Evolutionary conservation across 2,888 invertebrate genomes (phyloP), one percentile per base, ranked within the genome.

Genomic region (Drosophila prostipennis): DNA sequence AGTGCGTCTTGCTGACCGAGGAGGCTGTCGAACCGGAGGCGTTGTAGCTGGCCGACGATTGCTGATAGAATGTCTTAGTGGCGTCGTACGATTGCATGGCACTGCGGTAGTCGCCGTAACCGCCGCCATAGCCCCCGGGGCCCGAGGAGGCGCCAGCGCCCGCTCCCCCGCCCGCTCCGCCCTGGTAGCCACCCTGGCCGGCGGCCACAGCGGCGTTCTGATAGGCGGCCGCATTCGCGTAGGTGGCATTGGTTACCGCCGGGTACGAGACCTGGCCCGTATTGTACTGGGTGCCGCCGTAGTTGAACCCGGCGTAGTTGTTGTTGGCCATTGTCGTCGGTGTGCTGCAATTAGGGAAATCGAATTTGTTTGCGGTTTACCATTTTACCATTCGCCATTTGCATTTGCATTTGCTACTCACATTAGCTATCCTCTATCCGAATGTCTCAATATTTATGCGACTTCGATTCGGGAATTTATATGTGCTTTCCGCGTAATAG

Each of bases 251-350:
- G 49, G 90, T 90, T 77, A 90, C 90, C 39, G 90, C 90, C 64
- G 90, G 90, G 78, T 91, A 90, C 29, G 90, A 74, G 23, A 90
- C 89, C 72, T 90, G 91, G 26, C 89, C 89, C 51, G 88, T 95
- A 81, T 95, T 95, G 92, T 97, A 97, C 94, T 97, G 97, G 91
- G 97, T 96, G 92, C 97, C 97, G 91, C 97, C 96, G 93, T 97
- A 97, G 91, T 97, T 96, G 94, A 98, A 98, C 92, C 97, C 97
- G 93, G 97, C 97, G 94, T 97, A 98, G 94, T 98, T 98, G 94
- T 97, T 97, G 93, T 97, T 88, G 49, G 90, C 89, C 90, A 90
- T 90, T 76, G 36, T 46, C 29, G 36, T 46, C 29, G 46, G 46
- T 46, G 36, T 42, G n/a, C 57, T 68, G 72, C 49, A 71, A 71